phyloP scores from a whole-genome alignment of 2,113 vertebrate species.

The Thermophis baileyi region DNA sequence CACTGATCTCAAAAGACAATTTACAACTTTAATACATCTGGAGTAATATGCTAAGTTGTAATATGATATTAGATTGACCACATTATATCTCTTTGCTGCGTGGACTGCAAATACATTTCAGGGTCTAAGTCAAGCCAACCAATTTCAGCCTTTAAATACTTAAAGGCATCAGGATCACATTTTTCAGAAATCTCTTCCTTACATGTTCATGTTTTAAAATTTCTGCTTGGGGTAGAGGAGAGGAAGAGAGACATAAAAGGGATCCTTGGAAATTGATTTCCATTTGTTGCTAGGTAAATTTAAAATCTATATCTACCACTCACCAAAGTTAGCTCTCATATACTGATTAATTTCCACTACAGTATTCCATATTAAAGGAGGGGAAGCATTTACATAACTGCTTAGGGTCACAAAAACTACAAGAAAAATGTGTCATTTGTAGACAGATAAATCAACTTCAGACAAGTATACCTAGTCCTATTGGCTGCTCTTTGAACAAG shows the following conservation, averaged over 20 bases:
- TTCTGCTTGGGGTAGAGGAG: background rate
- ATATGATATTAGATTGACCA: background rate
- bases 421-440: background rate
- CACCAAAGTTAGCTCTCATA: no score
- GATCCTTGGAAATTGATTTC: background rate
- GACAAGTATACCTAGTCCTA: background rate
- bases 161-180: background rate
- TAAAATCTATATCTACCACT: background rate
- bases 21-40: background rate
- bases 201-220: background rate
- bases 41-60: background rate
- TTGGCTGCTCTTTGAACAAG: background rate
- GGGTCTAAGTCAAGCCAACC: background rate
- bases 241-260: background rate
- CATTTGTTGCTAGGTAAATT: background rate
- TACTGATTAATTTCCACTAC: background rate
- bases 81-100: background rate
- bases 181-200: background rate
- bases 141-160: background rate
- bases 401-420: background rate
- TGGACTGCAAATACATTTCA: background rate
- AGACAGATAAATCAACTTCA: background rate
- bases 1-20: background rate
- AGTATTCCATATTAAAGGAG: background rate
- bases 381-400: background rate